Conservation (phyloP, 2,113 vertebrate species). For the Sapayoa aenigma region DNA sequence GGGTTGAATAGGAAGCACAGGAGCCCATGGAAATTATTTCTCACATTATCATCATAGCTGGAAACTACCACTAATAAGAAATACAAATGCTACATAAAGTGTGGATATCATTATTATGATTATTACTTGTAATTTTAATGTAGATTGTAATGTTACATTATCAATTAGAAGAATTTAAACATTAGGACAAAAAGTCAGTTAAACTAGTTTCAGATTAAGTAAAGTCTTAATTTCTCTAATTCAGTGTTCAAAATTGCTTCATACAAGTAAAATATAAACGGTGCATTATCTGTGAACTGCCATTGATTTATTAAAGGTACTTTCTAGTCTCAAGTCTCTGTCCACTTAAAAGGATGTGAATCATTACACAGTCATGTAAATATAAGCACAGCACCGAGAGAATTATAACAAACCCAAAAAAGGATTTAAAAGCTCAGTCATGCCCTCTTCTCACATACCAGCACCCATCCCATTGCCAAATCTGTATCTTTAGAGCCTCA, state of each 20-base stretch:
- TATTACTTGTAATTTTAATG: neutral
- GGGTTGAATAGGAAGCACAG: constrained; percentile 30
- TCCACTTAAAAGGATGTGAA: neutral
- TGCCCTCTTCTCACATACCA: neutral
- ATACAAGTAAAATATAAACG: neutral
- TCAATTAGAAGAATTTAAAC: neutral
- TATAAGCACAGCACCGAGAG: neutral
- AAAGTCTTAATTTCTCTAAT: neutral
- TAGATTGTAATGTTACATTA: neutral
- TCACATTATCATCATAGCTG: constrained; percentile 28
- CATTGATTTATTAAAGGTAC: neutral
- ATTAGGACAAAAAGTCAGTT: neutral
- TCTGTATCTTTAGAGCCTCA: neutral
- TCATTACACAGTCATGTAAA: neutral
- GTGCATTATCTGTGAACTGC: neutral
- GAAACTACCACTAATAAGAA: constrained; percentile 50
- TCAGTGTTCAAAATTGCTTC: neutral
- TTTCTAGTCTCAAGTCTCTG: neutral
- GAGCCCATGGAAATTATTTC: constrained; percentile 29
- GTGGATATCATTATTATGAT: neutral
- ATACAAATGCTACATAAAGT: constrained; percentile 12
- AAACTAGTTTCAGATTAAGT: neutral
- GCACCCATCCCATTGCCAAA: neutral
- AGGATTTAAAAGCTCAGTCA: neutral
- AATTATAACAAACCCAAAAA: neutral